These are phyloP conservation scores for Eupeodes latifasciatus DNA, from an alignment of 2,888 invertebrate genomes.

Conservation along the genomic window DNA sequence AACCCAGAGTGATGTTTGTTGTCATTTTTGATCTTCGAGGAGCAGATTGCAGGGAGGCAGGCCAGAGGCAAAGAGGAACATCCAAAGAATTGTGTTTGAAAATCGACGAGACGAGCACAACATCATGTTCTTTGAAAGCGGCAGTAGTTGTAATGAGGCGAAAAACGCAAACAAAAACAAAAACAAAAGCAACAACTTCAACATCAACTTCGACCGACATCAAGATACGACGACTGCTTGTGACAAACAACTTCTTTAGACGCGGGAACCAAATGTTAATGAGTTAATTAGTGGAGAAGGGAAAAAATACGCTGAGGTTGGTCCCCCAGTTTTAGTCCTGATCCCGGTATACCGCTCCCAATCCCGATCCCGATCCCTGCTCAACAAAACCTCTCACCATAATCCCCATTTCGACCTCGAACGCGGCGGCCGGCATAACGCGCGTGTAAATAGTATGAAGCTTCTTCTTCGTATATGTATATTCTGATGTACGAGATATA, in stretches of 20 bases:
- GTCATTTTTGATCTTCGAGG: slow-evolving; percentile 65
- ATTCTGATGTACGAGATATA: too few relatives aligned
- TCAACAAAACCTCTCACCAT: neutral
- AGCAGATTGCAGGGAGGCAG: neutral
- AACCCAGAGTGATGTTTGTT: slow-evolving; percentile 60
- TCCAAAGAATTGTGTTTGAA: slow-evolving; percentile 48
- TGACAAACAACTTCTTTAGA: slow-evolving; percentile 76
- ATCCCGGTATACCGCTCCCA: neutral
- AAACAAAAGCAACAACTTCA: slow-evolving; percentile 44
- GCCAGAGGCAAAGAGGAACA: slow-evolving; percentile 42
- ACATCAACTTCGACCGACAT: slow-evolving; percentile 72
- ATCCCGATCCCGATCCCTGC: slow-evolving; percentile 1
- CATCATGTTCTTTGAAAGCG: slow-evolving; percentile 55
- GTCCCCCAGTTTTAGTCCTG: slow-evolving; percentile 71
- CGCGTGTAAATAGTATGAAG: slow-evolving; percentile 63
- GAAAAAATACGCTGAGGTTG: slow-evolving; percentile 80
- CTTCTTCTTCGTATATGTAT: slow-evolving; percentile 11
- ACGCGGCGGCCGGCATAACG: slow-evolving; percentile 51
- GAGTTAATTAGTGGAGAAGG: slow-evolving; percentile 82
- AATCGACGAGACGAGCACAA: slow-evolving; percentile 33
- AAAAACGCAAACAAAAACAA: slow-evolving; percentile 43
- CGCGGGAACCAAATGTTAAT: slow-evolving; percentile 81
- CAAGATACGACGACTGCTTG: slow-evolving; percentile 73
- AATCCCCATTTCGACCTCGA: slow-evolving; percentile 33
- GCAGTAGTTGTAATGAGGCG: slow-evolving; percentile 69